Conservation (phyloP, 2,797 vertebrate genomes). For the Pseudochirops cupreus region DNA sequence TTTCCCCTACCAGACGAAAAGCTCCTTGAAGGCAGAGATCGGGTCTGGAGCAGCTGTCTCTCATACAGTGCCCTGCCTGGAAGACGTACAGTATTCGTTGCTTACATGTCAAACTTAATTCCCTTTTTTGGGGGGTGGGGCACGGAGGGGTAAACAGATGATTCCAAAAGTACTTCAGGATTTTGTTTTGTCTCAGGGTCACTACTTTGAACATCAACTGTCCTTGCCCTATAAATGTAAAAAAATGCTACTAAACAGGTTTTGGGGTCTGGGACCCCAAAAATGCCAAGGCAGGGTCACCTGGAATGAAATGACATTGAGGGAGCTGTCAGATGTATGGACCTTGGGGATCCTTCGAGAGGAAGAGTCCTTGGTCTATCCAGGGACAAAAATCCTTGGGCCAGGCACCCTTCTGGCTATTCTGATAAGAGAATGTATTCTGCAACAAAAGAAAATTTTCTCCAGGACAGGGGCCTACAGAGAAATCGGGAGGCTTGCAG, state of each 20-base stretch:
- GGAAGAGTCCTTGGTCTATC: too few species aligned
- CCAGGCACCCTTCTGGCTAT: too few species aligned
- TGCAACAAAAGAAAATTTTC: too few species aligned
- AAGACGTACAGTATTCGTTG: not conserved
- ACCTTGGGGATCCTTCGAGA: too few species aligned
- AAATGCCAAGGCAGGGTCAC: too few species aligned
- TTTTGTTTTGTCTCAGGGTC: not conserved
- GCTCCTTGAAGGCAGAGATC: not conserved
- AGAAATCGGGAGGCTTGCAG: too few species aligned
- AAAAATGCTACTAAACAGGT: not conserved
- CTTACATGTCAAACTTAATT: not conserved
- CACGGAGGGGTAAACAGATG: not conserved
- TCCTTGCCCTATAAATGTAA: not conserved
- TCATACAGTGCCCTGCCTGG: not conserved
- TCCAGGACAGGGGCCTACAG: too few species aligned
- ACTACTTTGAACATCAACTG: not conserved
- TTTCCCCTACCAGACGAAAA: not conserved
- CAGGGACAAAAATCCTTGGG: too few species aligned
- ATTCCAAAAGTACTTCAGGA: not conserved
- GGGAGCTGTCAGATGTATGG: too few species aligned
- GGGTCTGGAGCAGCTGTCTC: not conserved
- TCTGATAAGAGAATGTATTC: too few species aligned
- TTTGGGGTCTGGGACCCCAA: too few species aligned
- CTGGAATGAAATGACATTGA: too few species aligned
- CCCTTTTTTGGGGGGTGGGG: not conserved